Conservation (phyloP, 2,888 invertebrate genomes). For the Paralinhomoeus sp. region DNA sequence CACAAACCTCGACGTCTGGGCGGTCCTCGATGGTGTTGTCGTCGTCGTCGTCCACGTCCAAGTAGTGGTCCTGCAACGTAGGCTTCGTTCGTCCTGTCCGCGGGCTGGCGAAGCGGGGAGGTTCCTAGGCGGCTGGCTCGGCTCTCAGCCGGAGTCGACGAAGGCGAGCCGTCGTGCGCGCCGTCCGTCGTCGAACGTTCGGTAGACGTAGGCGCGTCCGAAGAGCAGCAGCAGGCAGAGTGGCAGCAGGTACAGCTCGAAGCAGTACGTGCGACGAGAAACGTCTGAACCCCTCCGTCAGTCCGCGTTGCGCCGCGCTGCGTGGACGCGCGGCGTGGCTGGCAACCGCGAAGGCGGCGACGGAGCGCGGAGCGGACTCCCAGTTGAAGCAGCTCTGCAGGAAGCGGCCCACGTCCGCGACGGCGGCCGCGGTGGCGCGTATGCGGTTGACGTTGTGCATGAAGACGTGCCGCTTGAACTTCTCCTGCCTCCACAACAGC, state of each 20-base stretch:
- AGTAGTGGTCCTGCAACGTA: too few species aligned
- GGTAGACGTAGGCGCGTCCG: slow-evolving; percentile 36
- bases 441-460: slow-evolving; percentile 74
- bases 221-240: slow-evolving; percentile 55
- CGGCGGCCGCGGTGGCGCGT: slow-evolving; percentile 62
- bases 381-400: slow-evolving; percentile 88
- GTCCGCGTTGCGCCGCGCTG: too few species aligned
- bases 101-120: too few species aligned
- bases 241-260: slow-evolving; percentile 85
- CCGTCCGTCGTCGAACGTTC: not conserved
- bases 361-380: slow-evolving; percentile 67
- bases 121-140: too few species aligned
- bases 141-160: too few species aligned
- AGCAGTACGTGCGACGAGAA: slow-evolving; percentile 69
- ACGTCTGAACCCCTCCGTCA: too few species aligned
- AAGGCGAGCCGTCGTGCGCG: too few species aligned
- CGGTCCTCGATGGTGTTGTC: too few species aligned
- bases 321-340: too few species aligned
- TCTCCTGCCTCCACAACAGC: slow-evolving; percentile 73
- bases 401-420: slow-evolving; percentile 67
- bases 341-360: slow-evolving; percentile 55
- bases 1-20: too few species aligned
- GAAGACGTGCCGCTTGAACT: slow-evolving; percentile 82
- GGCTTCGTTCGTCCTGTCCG: too few species aligned
- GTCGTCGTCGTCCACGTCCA: too few species aligned